Base-by-base conservation (phyloP, 2,113 vertebrate genomes). In the Pristiophorus japonicus region DNA sequence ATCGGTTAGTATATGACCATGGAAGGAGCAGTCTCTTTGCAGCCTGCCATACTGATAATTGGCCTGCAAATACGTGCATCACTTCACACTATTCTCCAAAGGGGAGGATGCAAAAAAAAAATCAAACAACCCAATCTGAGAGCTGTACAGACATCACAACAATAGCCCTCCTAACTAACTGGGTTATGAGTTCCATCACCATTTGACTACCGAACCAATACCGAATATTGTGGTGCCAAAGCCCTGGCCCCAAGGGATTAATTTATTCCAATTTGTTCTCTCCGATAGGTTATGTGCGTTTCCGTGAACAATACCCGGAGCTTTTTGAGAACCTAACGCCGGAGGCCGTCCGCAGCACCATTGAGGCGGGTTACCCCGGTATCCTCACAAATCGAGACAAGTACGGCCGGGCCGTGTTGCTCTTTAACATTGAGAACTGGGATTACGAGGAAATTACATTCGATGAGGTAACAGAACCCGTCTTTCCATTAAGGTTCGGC, bases 351-450 rank as follows among this genome's bases (percentile, higher is more conserved):
- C 99, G 98, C 97, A 99, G 98, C 96, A 99, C 99, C 96, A 98
- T 99, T 0, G 99, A 99, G 96, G 98, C 99, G 0, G 99, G 99
- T 38, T 99, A 99, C 96, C 99, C 99, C 0, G 98, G 99, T 95
- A 98, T 99, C 95, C 98, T 99, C 85, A 96, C 98, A 97, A 98
- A 96, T 96, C 97, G 99, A 95, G 99, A 99, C 97, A 98, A 98
- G 96, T 97, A 98, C 0, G 99, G 99, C 6, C 98, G 98, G 2
- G 98, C 98, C 34, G 98, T 99, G 92, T 97, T 99, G 97, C 98
- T 99, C 96, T 99, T 99, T 98, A 99, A 99, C 97, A 99, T 99
- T 0, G 98, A 99, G 97, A 98, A 98, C 97, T 99, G 99, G 99
- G 99, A 99, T 96, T 98, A 98, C 0, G 99, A 99, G 96, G 99